Conservation (phyloP, 2,113 vertebrate genomes). For the Acinonyx jubatus region DNA sequence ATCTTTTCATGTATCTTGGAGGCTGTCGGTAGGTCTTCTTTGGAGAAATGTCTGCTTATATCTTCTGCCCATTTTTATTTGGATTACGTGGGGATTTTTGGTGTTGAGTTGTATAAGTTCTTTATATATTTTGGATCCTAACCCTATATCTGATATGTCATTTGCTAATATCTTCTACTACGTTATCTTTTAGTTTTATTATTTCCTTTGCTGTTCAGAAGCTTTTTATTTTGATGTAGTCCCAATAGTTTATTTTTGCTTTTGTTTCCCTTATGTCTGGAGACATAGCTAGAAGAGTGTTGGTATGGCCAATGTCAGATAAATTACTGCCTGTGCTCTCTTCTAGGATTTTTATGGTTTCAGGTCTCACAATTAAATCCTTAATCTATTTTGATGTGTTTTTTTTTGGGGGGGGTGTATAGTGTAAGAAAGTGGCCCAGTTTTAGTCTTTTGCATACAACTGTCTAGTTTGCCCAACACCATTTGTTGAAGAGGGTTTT, state of each 20-base stretch:
- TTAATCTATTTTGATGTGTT: background rate
- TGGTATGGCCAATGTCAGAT: background rate
- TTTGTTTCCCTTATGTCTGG: background rate
- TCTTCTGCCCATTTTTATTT: no score
- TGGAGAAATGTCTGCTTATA: no score
- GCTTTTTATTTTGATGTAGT: background rate
- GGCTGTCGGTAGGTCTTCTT: no score
- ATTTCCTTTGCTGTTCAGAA: background rate
- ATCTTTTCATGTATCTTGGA: no score
- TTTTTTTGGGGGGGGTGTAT: background rate
- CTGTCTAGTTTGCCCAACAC: background rate
- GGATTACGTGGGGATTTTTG: no score
- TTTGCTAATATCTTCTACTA: no score
- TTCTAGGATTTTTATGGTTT: background rate
- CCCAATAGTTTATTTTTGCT: background rate
- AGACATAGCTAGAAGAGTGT: background rate
- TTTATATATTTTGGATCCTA: no score
- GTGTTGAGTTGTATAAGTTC: no score
- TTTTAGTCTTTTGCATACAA: background rate
- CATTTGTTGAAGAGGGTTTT: background rate
- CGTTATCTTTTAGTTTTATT: no score
- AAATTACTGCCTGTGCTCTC: background rate
- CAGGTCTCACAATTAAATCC: background rate
- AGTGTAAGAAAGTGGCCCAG: background rate
- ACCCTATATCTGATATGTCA: no score